A percentile compares a stretch with the other conserved stretches of the same genome.
Conservation (phyloP, 2,113 vertebrate genomes). For the Ictidomys tridecemlineatus region DNA sequence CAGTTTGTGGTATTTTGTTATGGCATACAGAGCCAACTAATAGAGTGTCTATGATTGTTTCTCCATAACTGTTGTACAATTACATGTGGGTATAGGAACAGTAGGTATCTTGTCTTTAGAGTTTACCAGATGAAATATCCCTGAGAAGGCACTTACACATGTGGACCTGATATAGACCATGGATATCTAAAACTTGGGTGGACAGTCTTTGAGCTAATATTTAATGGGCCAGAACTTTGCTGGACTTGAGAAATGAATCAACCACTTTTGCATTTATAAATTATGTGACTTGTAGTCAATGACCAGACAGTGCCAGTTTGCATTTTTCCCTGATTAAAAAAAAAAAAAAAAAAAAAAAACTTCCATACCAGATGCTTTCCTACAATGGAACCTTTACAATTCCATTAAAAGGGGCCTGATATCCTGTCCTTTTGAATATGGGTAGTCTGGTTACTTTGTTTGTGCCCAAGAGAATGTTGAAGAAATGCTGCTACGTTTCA, state of each 20-base stretch:
- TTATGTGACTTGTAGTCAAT: not conserved
- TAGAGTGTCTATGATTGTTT: not conserved
- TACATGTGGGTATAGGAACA: not conserved
- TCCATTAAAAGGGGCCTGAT: not conserved
- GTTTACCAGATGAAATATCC: not conserved
- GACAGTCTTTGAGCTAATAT: not conserved
- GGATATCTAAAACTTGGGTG: not conserved
- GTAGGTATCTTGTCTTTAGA: not conserved
- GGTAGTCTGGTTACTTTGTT: not conserved
- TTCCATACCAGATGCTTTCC: not conserved
- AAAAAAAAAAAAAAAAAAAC: not conserved
- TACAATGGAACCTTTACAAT: not conserved
- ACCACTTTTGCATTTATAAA: not conserved
- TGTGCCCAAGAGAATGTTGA: not conserved
- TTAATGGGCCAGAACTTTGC: not conserved
- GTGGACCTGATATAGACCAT: not conserved
- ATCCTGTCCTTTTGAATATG: not conserved
- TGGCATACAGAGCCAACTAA: not conserved
- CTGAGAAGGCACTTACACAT: not conserved
- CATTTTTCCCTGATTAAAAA: not conserved
- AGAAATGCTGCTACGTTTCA: not conserved
- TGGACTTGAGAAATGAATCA: not conserved
- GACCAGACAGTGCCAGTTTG: not conserved
- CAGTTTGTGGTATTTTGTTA: not conserved
- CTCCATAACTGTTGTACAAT: not conserved